Evolutionary conservation across 1,140 invertebrate species (phyloP).

Genomic region (Atta texana): DNA sequence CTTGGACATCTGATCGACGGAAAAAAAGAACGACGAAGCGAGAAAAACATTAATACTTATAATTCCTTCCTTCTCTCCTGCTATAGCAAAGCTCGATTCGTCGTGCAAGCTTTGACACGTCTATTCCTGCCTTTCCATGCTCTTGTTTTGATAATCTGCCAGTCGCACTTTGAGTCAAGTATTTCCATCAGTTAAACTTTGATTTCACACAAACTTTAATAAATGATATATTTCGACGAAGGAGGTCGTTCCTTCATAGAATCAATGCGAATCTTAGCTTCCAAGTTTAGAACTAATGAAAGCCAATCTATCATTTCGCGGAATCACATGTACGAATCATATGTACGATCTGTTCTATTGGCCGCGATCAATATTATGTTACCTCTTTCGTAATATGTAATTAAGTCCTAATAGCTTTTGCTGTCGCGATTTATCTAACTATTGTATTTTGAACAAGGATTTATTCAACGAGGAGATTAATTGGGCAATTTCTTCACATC

Average conservation of each 20-base stretch:
- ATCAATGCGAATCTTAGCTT: conserved; percentile 3
- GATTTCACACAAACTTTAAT: neutral
- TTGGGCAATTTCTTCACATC: no score
- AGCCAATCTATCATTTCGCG: neutral
- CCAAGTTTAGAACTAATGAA: conserved; percentile 29
- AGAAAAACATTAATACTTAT: conserved; percentile 81
- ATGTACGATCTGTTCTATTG: neutral
- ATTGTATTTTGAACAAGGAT: neutral
- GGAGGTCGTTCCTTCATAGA: neutral
- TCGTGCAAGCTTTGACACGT: conserved; percentile 68
- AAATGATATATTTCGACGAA: conserved; percentile 35
- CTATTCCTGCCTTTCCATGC: conserved; percentile 8
- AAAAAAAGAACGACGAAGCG: conserved; percentile 80
- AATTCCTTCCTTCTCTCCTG: conserved; percentile 72
- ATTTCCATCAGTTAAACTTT: conserved; percentile 1
- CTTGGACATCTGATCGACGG: conserved; percentile 82
- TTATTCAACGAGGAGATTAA: conserved; percentile 23
- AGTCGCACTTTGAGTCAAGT: neutral
- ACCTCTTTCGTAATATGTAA: neutral
- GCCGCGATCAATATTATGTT: neutral
- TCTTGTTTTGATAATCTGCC: conserved; percentile 1
- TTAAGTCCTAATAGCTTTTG: neutral
- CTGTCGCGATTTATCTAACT: neutral
- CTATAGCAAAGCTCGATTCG: conserved; percentile 49
- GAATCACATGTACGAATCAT: conserved; percentile 2